Base-by-base conservation (phyloP, 2,888 invertebrate species). In the Acrobeloides nanus region DNA sequence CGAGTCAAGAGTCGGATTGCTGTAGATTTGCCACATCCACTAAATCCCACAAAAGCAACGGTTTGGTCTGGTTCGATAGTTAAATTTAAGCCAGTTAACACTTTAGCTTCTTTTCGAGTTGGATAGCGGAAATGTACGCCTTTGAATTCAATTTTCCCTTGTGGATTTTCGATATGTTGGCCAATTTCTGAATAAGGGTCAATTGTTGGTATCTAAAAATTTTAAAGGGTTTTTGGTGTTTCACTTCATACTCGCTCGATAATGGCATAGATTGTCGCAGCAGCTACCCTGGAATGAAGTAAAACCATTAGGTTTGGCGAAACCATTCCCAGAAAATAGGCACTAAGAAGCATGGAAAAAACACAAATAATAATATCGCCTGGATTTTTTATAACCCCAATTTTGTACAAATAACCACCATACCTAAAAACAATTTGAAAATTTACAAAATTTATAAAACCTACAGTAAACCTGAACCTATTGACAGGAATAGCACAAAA, bases 1-100 rank as follows among this genome's bases (percentile, higher is more conserved):
- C 67, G 46, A 74, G 86, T 83, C 1, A 89, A 74, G 21, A 89
- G 77, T 66, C 86, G 84, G 46, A 89, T 83, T 35, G 85, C 83
- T 0, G 89, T 89, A 0, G 60, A 59, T 32, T 68, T 68, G 44
- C 68, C 68, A 34, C 86, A 86, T 0, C 89, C 89, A 55, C 46
- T 52, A 17, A 82, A 82, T 76, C 49, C 89, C 8, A 79, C 78
- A 31, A 74, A 42, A 6, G 74, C 74, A 8, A 75, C 57, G 2
- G 67, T 66, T 26, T 75, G 66, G 25, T 77, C 77, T 3, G 73
- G 69, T 21, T 70, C 57, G 5, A 76, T 32, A n/a, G n/a, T n/a
- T n/a, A n/a, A n/a, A n/a, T n/a, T n/a, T n/a, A n/a, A n/a, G n/a
- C n/a, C n/a, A n/a, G n/a, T n/a, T n/a, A n/a, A n/a, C n/a, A n/a